Evolutionary conservation across 2,113 vertebrate species (phyloP).

Genomic region (Hippocampus abdominalis): DNA sequence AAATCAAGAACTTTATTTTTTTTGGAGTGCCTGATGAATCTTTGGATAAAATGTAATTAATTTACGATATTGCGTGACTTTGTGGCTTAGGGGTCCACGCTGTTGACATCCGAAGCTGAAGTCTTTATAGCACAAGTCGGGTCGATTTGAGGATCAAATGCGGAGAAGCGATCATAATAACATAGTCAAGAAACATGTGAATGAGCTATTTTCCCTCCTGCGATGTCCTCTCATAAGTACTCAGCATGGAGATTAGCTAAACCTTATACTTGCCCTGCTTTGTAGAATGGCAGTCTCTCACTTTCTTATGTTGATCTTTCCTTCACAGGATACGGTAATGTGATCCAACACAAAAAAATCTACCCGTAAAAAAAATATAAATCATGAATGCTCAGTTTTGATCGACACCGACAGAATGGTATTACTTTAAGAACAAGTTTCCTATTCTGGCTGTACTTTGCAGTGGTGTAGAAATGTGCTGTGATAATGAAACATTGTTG

Average conservation of each 20-base stretch:
- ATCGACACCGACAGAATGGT: not conserved
- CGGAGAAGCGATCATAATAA: not conserved
- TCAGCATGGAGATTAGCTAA: not conserved
- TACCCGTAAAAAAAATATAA: not conserved
- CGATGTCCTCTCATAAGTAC: not conserved
- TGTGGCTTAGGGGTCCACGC: conserved; percentile 4
- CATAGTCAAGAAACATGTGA: not conserved
- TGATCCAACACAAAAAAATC: not conserved
- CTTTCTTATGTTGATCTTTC: not conserved
- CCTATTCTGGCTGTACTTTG: no score
- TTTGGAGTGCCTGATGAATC: conserved; percentile 28
- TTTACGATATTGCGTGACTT: conserved; percentile 26
- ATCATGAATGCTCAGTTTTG: not conserved
- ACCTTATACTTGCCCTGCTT: no score
- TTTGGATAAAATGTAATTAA: conserved; percentile 47
- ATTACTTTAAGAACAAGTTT: not conserved
- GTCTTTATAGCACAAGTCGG: not conserved
- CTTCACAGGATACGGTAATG: not conserved
- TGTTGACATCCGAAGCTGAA: conserved; percentile 13
- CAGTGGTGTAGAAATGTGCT: no score
- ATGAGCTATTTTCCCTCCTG: not conserved
- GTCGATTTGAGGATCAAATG: not conserved
- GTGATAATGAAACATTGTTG: no score
- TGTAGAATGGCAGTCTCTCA: no score
- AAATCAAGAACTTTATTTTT: conserved; percentile 30